Evolutionary conservation across 2,113 vertebrate species (phyloP).

Genomic region (Xyrauchen texanus): DNA sequence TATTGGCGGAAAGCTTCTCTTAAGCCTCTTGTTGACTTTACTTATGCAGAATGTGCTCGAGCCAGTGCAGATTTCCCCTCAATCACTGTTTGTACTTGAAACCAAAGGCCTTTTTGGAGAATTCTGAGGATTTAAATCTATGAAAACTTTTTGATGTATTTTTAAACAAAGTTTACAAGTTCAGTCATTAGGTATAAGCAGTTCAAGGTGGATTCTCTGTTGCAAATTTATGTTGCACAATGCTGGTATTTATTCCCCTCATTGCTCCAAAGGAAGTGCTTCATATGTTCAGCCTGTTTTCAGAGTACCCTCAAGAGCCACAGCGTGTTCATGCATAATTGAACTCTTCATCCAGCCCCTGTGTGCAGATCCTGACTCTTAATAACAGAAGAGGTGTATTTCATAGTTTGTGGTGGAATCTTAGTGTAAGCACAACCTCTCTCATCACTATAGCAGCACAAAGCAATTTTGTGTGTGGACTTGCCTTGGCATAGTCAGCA

Average conservation of each 20-base stretch:
- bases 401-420: constrained; percentile 20
- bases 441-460: constrained; percentile 27
- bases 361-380: too few relatives aligned
- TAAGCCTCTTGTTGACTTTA: constrained; percentile 15
- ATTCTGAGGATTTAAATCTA: background rate
- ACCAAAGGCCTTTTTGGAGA: too few relatives aligned
- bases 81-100: too few relatives aligned
- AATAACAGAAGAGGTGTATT: too few relatives aligned
- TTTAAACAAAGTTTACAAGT: background rate
- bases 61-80: too few relatives aligned
- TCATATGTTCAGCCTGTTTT: background rate
- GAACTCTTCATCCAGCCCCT: too few relatives aligned
- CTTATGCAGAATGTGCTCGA: too few relatives aligned
- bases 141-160: background rate
- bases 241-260: too few relatives aligned
- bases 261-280: too few relatives aligned
- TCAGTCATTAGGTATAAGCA: too few relatives aligned
- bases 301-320: background rate
- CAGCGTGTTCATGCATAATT: background rate
- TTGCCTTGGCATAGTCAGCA: background rate
- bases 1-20: constrained; percentile 6
- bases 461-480: constrained; percentile 32
- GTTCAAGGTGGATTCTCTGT: too few relatives aligned
- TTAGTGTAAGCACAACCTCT: constrained; percentile 15
- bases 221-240: too few relatives aligned